A percentile compares a stretch with the other conserved stretches of the same genome.
Evolutionary conservation across 2,888 invertebrate genomes (phyloP).

Genomic region (Xestoiulus laeticollis): DNA sequence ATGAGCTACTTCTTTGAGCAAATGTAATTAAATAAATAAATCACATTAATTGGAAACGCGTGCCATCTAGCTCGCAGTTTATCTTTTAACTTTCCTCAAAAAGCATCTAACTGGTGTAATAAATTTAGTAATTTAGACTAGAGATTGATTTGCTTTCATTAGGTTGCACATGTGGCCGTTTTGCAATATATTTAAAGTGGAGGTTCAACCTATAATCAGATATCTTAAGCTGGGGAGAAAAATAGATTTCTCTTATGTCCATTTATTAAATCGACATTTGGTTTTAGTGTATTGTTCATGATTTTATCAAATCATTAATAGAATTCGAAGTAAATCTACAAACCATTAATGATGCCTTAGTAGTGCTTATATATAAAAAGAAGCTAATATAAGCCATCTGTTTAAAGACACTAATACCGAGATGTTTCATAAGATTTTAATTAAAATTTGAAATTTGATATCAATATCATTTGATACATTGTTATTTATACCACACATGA

Average conservation of each 20-base stretch:
- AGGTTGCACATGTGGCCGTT: not conserved
- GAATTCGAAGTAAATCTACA: not conserved
- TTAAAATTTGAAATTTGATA: too few species aligned
- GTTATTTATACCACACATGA: too few species aligned
- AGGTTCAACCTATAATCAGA: not conserved
- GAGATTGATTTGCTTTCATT: constrained; percentile 37
- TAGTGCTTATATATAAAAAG: too few species aligned
- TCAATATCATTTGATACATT: too few species aligned
- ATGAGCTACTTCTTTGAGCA: constrained; percentile 29
- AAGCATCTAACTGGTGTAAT: not conserved
- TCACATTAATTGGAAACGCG: constrained; percentile 34
- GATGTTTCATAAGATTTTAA: too few species aligned
- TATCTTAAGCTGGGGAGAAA: not conserved
- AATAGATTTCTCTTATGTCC: not conserved
- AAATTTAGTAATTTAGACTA: not conserved
- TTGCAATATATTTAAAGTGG: not conserved
- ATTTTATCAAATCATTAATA: not conserved
- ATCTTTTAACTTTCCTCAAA: constrained; percentile 34
- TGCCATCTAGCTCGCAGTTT: constrained; percentile 11
- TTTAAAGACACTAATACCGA: too few species aligned
- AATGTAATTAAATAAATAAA: constrained; percentile 37
- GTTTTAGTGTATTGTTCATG: not conserved
- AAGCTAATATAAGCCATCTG: too few species aligned
- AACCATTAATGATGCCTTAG: not conserved
- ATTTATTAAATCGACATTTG: not conserved